These are phyloP conservation scores for Prolemur simus DNA, from an alignment of 2,113 vertebrate species.

Conservation along the genomic window DNA sequence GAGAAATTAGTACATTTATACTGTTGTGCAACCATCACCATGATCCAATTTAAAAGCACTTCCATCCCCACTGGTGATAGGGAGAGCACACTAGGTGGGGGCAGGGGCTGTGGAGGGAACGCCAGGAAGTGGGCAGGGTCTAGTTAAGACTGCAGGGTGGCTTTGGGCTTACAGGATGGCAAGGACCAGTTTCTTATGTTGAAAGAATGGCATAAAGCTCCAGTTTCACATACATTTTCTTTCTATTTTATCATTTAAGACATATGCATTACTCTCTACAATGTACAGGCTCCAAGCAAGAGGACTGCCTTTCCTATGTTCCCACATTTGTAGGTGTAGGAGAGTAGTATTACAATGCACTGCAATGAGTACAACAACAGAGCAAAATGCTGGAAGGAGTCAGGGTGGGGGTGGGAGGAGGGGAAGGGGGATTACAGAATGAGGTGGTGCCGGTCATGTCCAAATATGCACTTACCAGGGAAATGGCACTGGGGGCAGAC, in stretches of 20 bases:
- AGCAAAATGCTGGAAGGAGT: not conserved
- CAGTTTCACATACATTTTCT: not conserved
- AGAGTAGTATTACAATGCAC: not conserved
- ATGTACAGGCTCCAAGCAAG: not conserved
- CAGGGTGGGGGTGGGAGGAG: no score
- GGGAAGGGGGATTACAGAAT: not conserved
- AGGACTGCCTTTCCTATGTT: not conserved
- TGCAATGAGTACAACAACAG: not conserved
- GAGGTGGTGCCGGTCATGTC: not conserved
- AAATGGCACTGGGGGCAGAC: not conserved
- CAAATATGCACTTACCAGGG: not conserved
- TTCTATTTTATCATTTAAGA: not conserved
- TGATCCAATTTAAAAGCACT: not conserved
- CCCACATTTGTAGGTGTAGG: not conserved
- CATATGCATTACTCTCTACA: not conserved
- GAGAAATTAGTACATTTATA: not conserved
- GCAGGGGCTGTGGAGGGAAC: no score
- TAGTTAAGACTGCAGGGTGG: not conserved
- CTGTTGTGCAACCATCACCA: not conserved
- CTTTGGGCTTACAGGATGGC: not conserved
- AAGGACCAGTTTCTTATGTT: not conserved
- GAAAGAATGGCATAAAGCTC: not conserved
- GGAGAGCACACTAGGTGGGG: not conserved
- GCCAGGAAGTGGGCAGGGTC: not conserved
- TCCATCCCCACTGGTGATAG: not conserved